Conservation (phyloP, 2,888 invertebrate species). For the Ephialtes manifestator region DNA sequence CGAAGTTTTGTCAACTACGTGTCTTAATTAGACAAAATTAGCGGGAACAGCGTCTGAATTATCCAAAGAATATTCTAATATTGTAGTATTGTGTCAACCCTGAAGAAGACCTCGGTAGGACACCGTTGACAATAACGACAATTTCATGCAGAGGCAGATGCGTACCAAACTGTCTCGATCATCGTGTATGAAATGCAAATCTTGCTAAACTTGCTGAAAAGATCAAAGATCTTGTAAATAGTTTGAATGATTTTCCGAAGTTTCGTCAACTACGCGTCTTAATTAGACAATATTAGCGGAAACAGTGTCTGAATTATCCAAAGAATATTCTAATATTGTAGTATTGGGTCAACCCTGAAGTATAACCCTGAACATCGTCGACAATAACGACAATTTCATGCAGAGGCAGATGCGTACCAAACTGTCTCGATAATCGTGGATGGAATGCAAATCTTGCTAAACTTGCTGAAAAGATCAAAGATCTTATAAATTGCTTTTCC, state of each 20-base stretch:
- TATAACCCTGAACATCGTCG: too few relatives aligned
- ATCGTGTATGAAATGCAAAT: slow-evolving; percentile 41
- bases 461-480: too few relatives aligned
- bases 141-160: slow-evolving; percentile 44
- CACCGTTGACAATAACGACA: slow-evolving; percentile 42
- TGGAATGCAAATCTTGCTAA: slow-evolving; percentile 16
- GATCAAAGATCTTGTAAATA: too few relatives aligned
- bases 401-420: slow-evolving; percentile 30
- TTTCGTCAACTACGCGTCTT: not conserved
- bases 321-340: not conserved
- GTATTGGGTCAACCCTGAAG: too few relatives aligned
- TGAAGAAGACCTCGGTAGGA: too few relatives aligned
- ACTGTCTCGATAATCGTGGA: slow-evolving; percentile 43
- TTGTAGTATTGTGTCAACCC: too few relatives aligned
- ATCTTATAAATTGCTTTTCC: too few relatives aligned
- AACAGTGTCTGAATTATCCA: not conserved
- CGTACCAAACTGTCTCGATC: slow-evolving; percentile 35
- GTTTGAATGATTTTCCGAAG: not conserved
- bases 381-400: slow-evolving; percentile 55
- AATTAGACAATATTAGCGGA: not conserved
- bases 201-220: too few relatives aligned
- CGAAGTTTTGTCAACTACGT: not conserved
- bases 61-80: not conserved
- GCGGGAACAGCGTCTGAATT: not conserved
- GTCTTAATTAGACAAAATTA: not conserved